These are phyloP conservation scores for Actinopyga echinites DNA, from an alignment of 53 echinoderm and acorn worm species.

Conservation along the genomic window DNA sequence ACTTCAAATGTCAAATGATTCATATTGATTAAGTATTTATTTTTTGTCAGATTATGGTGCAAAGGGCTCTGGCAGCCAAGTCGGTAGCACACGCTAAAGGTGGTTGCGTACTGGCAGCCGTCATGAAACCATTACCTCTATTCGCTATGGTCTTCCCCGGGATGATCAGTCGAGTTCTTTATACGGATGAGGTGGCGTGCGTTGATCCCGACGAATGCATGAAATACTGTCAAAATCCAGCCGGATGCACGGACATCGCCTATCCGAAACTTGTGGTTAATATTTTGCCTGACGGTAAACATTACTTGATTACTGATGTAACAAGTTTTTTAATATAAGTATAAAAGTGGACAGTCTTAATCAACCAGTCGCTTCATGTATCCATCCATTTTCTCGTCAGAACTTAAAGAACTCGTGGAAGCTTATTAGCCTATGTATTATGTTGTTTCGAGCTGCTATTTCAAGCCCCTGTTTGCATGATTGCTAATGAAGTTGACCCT, in stretches of 20 bases:
- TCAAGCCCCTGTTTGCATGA: no score
- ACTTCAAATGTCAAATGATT: no score
- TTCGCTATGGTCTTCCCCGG: conserved; percentile 94
- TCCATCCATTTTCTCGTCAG: no score
- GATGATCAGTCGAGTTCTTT: conserved; percentile 86
- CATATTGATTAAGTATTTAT: no score
- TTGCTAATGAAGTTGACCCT: no score
- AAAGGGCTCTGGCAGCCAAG: conserved; percentile 91
- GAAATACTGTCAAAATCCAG: conserved; percentile 64
- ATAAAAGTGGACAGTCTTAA: no score
- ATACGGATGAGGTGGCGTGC: conserved; percentile 77
- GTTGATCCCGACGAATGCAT: conserved; percentile 62
- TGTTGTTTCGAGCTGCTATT: no score
- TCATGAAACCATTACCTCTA: conserved; percentile 90
- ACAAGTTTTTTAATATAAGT: no score
- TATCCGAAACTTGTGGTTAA: conserved; percentile 84
- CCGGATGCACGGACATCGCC: conserved; percentile 89
- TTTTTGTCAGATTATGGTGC: conserved; percentile 79
- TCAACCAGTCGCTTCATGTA: no score
- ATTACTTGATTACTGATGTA: no score
- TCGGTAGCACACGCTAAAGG: conserved; percentile 88
- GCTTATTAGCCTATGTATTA: no score
- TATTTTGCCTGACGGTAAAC: conserved; percentile 83
- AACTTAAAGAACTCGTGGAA: no score
- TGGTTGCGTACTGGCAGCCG: conserved; percentile 79